Percentiles rank a stretch among this genome's conserved stretches.
Evolutionary conservation across 1,140 invertebrate species (phyloP).

Genomic region (Himalopsyche phryganea): DNA sequence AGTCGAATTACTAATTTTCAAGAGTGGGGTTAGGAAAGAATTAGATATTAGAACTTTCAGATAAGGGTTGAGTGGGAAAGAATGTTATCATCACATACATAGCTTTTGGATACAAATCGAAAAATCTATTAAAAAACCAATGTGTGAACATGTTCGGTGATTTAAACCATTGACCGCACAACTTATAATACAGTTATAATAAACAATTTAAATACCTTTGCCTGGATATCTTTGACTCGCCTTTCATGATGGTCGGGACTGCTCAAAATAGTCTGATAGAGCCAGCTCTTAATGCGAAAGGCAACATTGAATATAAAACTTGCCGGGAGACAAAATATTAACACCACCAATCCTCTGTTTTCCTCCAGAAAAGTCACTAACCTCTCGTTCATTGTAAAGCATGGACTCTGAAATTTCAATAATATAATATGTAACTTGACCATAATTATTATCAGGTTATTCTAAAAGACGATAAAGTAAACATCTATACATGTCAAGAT

Average conservation of each 20-base stretch:
- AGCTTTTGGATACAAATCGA: too few relatives aligned
- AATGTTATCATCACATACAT: too few relatives aligned
- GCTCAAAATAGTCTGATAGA: slow-evolving; percentile 46
- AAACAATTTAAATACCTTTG: slow-evolving; percentile 39
- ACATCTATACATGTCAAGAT: too few relatives aligned
- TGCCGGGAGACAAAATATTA: slow-evolving; percentile 63
- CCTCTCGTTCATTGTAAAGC: slow-evolving; percentile 36
- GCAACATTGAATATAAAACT: slow-evolving; percentile 60
- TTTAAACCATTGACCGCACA: too few relatives aligned
- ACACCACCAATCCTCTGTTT: slow-evolving; percentile 62
- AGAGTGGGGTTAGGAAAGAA: too few relatives aligned
- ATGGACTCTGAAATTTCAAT: background rate
- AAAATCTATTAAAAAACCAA: too few relatives aligned
- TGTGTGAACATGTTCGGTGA: too few relatives aligned
- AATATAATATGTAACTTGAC: background rate
- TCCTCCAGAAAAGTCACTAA: slow-evolving; percentile 52
- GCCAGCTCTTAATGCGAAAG: slow-evolving; percentile 47
- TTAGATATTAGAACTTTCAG: too few relatives aligned
- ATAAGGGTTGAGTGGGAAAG: too few relatives aligned
- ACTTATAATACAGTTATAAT: too few relatives aligned
- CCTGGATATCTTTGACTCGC: slow-evolving; percentile 58
- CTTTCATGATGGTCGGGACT: slow-evolving; percentile 52
- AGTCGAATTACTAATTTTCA: too few relatives aligned
- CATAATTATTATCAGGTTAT: background rate
- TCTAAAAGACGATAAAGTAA: too few relatives aligned